Percentiles rank a stretch among this genome's conserved stretches.
phyloP scores from a whole-genome alignment of 2,113 vertebrate species.

The Clupea harengus region DNA sequence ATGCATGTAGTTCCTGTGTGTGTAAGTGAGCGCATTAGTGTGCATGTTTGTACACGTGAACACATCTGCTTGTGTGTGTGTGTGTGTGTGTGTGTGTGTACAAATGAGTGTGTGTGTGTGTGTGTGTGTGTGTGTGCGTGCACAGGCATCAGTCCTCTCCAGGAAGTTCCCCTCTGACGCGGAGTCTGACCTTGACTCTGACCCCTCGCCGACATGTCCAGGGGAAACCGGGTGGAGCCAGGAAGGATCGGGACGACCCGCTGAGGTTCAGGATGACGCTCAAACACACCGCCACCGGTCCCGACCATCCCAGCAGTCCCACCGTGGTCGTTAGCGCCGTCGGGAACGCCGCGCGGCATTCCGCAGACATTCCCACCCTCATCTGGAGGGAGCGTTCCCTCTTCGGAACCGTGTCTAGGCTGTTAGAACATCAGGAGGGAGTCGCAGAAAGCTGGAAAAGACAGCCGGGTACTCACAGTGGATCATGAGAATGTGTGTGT shows the following conservation, averaged over 20 bases:
- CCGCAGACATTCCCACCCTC: slow-evolving; percentile 30
- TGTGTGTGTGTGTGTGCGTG: neutral
- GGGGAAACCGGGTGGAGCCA: slow-evolving; percentile 25
- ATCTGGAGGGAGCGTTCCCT: neutral
- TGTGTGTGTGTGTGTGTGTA: neutral
- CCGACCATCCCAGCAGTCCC: slow-evolving; percentile 10
- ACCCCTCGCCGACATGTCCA: slow-evolving; percentile 25
- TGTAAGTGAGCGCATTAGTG: neutral
- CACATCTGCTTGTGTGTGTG: neutral
- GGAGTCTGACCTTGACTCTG: slow-evolving; percentile 40
- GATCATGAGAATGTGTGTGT: neutral
- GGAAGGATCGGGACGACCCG: slow-evolving; percentile 30
- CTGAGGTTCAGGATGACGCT: slow-evolving; percentile 20
- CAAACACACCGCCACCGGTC: slow-evolving; percentile 28
- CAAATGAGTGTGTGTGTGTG: neutral
- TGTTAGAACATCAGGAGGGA: slow-evolving; percentile 14
- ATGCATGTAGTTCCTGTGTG: neutral
- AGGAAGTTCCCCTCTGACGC: slow-evolving; percentile 48
- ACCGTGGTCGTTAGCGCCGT: slow-evolving; percentile 23
- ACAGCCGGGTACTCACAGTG: slow-evolving; percentile 9
- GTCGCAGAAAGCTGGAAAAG: neutral
- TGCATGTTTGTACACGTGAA: neutral
- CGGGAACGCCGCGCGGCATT: slow-evolving; percentile 17
- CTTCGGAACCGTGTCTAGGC: neutral
- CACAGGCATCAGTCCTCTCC: slow-evolving; percentile 20